A percentile compares a stretch with the other conserved stretches of the same genome.
Conservation (phyloP, 2,797 vertebrate species). For the Myotis findleyi region DNA sequence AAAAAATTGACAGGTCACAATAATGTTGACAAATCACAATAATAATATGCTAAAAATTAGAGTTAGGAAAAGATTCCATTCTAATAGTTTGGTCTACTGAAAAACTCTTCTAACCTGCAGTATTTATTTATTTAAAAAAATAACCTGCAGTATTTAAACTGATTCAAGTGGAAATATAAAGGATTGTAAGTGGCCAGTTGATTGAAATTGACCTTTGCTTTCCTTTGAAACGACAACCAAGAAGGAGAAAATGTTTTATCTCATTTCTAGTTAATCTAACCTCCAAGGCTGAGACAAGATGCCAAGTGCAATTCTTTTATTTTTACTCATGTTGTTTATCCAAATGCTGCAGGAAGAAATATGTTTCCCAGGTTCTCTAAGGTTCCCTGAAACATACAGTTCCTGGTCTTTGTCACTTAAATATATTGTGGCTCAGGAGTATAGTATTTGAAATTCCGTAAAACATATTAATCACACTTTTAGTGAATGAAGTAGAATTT, state of each 20-base stretch:
- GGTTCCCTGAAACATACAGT: not conserved
- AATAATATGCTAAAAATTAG: not conserved
- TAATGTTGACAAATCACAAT: not conserved
- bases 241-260: not conserved
- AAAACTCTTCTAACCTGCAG: not conserved
- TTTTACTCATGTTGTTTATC: constrained; percentile 19
- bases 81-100: not conserved
- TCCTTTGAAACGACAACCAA: not conserved
- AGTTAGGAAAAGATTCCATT: constrained; percentile 23
- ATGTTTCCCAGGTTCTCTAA: not conserved
- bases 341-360: not conserved
- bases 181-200: not conserved
- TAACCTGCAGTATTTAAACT: constrained; percentile 23
- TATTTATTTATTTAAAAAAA: not conserved
- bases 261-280: constrained; percentile 28
- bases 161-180: not conserved
- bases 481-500: not conserved
- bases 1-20: not conserved
- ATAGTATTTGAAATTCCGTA: not conserved
- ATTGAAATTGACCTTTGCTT: not conserved
- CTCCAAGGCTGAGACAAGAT: not conserved
- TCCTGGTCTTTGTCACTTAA: not conserved
- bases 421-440: not conserved
- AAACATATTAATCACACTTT: not conserved
- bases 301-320: not conserved